Evolutionary conservation across 1,140 invertebrate species (phyloP), one percentile per base, ranked within the genome.

Genomic region (Penaeus chinensis): DNA sequence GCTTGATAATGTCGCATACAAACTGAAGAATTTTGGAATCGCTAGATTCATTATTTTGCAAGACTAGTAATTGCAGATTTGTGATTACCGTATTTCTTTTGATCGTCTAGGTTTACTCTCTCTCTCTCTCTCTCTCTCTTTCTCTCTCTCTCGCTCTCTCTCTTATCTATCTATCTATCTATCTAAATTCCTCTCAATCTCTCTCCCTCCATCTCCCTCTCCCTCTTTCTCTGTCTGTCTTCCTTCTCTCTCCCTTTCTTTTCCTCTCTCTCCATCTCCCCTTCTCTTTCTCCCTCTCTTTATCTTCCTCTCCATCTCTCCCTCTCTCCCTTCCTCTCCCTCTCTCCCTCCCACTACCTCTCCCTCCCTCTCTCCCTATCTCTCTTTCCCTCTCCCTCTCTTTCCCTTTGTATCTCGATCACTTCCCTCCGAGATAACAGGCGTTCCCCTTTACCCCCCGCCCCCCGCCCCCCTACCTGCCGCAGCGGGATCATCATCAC

Each of bases 101-200:
- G 37, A 42, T 42, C 7, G 37, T 42, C 37, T 42, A 42, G 37
- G 1, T 42, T 42, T 42, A 42, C 22, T 24, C 80, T 24, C 61
- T 24, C 22, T 22, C 80, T 11, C 61, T 24, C 61, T 62, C 60
- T 82, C 8, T 79, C 27, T 42, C 77, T 20, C 74, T 19, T 10
- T 77, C 74, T 47, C 74, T 77, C 10, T 80, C 78, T 60, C 42
- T 62, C 78, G 18, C 54, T 80, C 78, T 80, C 47, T 79, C 77
- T 79, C 42, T 79, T 54, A 2, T n/a, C 47, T 78, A 20, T 47
- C 13, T 78, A 42, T 78, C 61, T 42, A 11, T n/a, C 61, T 16
- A 18, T 24, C 61, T 42, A 7, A 42, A 7, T 78, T 7, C 16
- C 47, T 47, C 22, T 47, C 19, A 0, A 3, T 47, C 47, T 32